Conservation (phyloP, 2,113 vertebrate species). For the Reinhardtius hippoglossoides region DNA sequence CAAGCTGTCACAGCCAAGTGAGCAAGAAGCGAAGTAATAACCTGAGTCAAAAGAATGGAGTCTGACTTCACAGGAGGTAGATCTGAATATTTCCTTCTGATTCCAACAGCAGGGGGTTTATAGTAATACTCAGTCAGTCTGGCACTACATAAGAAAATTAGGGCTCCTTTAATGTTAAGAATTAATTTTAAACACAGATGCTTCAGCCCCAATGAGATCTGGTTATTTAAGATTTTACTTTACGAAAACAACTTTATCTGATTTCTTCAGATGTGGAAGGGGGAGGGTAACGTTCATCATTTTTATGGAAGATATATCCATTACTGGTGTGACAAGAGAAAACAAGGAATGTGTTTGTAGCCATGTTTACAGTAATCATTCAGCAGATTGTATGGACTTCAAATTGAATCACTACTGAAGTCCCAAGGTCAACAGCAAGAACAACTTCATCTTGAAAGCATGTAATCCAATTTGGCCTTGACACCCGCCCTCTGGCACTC, state of each 20-base stretch:
- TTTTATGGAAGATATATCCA: not conserved
- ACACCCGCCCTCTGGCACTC: conserved; percentile 27
- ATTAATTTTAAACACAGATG: not conserved
- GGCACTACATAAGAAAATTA: conserved; percentile 4
- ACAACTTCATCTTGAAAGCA: conserved; percentile 48
- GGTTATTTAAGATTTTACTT: conserved; percentile 17
- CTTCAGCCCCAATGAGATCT: conserved; percentile 8
- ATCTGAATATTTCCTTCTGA: conserved; percentile 54
- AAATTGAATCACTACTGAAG: conserved; percentile 60
- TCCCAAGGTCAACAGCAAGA: conserved; percentile 62
- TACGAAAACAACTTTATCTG: conserved; percentile 14
- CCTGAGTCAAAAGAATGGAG: conserved; percentile 47
- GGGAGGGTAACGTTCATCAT: not conserved
- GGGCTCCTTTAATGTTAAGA: not conserved
- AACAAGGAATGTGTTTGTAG: conserved; percentile 18
- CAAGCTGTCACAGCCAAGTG: conserved; percentile 32
- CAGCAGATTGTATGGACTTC: conserved; percentile 32
- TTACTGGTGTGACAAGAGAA: conserved; percentile 10
- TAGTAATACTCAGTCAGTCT: conserved; percentile 6
- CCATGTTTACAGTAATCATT: conserved; percentile 32
- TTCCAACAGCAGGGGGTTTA: conserved; percentile 32
- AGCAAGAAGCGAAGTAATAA: conserved; percentile 53
- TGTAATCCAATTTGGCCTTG: conserved; percentile 63
- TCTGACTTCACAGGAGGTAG: conserved; percentile 13
- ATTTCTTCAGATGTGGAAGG: not conserved